Conservation (phyloP, 2,888 invertebrate species). For the Allophyes oxyacanthae region DNA sequence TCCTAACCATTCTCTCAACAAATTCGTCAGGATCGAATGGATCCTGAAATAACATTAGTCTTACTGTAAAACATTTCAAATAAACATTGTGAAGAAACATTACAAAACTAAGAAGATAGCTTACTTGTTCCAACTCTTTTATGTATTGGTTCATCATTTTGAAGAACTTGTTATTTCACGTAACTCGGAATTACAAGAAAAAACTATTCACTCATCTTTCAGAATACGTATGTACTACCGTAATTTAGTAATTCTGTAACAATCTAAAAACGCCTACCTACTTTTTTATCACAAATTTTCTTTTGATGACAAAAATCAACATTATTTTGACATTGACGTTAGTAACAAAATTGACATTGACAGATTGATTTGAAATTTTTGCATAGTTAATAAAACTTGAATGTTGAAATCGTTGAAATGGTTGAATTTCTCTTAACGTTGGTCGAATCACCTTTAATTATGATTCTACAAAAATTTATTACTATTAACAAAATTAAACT, state of each 20-base stretch:
- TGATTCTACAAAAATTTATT: too few relatives aligned
- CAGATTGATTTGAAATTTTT: too few relatives aligned
- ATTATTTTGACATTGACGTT: not conserved
- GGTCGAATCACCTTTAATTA: too few relatives aligned
- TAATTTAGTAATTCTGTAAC: not conserved
- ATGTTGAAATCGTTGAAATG: too few relatives aligned
- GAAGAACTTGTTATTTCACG: slow-evolving; percentile 21
- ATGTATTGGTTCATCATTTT: slow-evolving; percentile 97
- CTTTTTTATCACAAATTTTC: not conserved
- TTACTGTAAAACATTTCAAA: too few relatives aligned
- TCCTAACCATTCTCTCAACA: slow-evolving; percentile 98
- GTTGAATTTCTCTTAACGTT: too few relatives aligned
- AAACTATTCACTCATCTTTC: slow-evolving; percentile 3
- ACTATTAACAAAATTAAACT: too few relatives aligned
- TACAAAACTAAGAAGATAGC: slow-evolving; percentile 31
- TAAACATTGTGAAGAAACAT: not conserved
- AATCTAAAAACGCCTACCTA: slow-evolving; percentile 8
- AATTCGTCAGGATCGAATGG: slow-evolving; percentile 99
- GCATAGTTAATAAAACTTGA: too few relatives aligned
- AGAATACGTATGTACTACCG: not conserved
- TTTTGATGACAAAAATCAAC: not conserved
- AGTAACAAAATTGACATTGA: too few relatives aligned
- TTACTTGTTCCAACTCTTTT: slow-evolving; percentile 95
- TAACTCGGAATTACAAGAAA: not conserved
- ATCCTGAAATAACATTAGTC: slow-evolving; percentile 90